phyloP scores from a whole-genome alignment of 1,140 invertebrate species.

The Eciton burchellii region DNA sequence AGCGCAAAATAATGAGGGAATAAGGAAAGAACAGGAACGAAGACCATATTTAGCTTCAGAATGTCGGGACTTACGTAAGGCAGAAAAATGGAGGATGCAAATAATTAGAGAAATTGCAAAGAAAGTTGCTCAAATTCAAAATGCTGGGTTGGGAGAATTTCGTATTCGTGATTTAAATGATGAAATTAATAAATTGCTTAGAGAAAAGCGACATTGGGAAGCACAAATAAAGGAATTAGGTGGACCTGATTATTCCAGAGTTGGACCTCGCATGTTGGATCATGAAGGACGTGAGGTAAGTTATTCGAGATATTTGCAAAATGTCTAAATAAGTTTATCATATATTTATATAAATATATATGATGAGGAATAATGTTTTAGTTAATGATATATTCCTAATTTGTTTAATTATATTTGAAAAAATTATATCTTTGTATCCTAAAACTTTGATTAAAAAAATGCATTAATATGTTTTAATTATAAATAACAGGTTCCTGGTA shows the following conservation, averaged over 20 bases:
- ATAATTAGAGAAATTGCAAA: slow-evolving; percentile 98
- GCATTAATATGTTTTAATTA: neutral
- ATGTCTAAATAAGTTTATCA: neutral
- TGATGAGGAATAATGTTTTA: neutral
- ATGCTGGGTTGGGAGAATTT: slow-evolving; percentile 99
- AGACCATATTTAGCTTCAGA: slow-evolving; percentile 97
- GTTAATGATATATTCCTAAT: neutral
- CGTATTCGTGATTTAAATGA: slow-evolving; percentile 99
- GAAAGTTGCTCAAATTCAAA: slow-evolving; percentile 99
- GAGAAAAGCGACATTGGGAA: slow-evolving; percentile 99
- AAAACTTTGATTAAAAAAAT: neutral
- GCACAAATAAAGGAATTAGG: slow-evolving; percentile 97
- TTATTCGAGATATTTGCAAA: neutral
- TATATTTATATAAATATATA: neutral
- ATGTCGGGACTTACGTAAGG: slow-evolving; percentile 95
- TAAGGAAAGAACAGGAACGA: slow-evolving; percentile 91
- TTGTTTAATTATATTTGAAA: neutral
- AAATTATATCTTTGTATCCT: neutral
- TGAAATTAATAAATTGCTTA: slow-evolving; percentile 99
- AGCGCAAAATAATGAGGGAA: slow-evolving; percentile 94
- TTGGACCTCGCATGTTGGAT: slow-evolving; percentile 97
- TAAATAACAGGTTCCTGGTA: slow-evolving; percentile 91
- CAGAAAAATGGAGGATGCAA: slow-evolving; percentile 98
- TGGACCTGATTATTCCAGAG: slow-evolving; percentile 96
- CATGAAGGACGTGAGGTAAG: slow-evolving; percentile 96